Evolutionary conservation across 2,888 invertebrate genomes (phyloP), one percentile per base, ranked within the genome.

Genomic region (Opisthograptis luteolata): DNA sequence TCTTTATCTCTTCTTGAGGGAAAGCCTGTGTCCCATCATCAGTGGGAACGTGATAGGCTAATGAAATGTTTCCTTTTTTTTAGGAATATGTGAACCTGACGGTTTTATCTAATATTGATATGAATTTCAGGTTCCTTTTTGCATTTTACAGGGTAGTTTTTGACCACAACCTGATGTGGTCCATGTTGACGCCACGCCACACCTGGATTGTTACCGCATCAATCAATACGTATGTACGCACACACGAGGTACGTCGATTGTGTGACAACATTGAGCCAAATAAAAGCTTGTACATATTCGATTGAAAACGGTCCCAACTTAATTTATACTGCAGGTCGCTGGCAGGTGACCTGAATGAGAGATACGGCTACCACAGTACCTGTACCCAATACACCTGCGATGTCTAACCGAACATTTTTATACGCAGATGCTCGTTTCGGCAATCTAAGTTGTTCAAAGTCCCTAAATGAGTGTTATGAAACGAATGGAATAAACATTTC

Each of bases 401-500:
- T 30, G 15, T 10, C 10, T 2, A 30, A 24, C 6, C 9, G 17
- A 32, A 17, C 15, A 31, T 34, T 19, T 15, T 10, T 28, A 22
- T 20, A 25, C n/a, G n/a, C n/a, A n/a, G n/a, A n/a, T 17, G 22
- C 12, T 10, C 17, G 10, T 34, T 37, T 31, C 15, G 13, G 22
- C 35, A 41, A 48, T 42, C 36, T 17, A 43, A n/a, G n/a, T n/a
- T n/a, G 27, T 49, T 43, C 20, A 37, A 42, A 37, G 13, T 43
- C 49, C 43, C 32, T 14, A 32, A 49, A 25, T 30, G 37, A 40
- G 22, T 22, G 37, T 19, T 40, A 41, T 41, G 44, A 44, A 40
- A 40, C 35, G 46, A 52, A 52, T 43, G 47, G 42, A 47, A 52
- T 43, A 52, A 52, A 52, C 52, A 47, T 46, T 52, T 52, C 42